phyloP scores from a whole-genome alignment of 2,888 invertebrate species.

The Aricia artaxerxes region DNA sequence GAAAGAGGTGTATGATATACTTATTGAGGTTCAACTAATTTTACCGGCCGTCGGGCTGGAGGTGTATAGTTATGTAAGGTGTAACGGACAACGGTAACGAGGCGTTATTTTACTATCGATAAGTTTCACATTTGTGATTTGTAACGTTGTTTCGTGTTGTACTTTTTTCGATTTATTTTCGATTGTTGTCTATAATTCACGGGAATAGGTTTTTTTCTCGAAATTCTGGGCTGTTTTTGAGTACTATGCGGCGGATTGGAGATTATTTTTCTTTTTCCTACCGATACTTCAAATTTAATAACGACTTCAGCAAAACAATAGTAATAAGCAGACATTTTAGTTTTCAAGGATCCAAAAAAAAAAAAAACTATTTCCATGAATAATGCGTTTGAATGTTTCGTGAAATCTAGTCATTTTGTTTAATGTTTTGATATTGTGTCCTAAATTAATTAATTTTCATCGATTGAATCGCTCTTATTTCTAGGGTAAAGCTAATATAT shows the following conservation, averaged over 20 bases:
- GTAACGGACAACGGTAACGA: conserved; percentile 67
- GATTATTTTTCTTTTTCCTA: background rate
- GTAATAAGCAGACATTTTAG: background rate
- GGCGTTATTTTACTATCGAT: conserved; percentile 33
- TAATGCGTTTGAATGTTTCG: conserved; percentile 56
- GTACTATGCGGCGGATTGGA: background rate
- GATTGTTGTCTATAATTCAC: conserved; percentile 46
- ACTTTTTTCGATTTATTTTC: conserved; percentile 39
- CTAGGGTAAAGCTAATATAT: conserved; percentile 51
- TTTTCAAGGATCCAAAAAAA: background rate
- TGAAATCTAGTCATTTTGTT: conserved; percentile 55
- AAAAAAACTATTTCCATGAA: conserved; percentile 47
- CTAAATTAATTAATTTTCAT: conserved; percentile 58
- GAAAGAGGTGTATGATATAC: conserved; percentile 68
- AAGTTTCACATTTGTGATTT: conserved; percentile 33
- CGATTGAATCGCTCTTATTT: conserved; percentile 58
- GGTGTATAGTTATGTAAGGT: conserved; percentile 73
- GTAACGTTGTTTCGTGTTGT: conserved; percentile 40
- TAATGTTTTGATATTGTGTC: conserved; percentile 68
- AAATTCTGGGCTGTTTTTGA: background rate
- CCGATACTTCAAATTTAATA: background rate
- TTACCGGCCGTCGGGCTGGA: conserved; percentile 59
- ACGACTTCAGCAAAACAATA: background rate
- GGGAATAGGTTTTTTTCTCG: conserved; percentile 38
- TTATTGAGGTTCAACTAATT: conserved; percentile 62